These are phyloP conservation scores for Proisotoma minuta DNA, from an alignment of 2,888 invertebrate genomes.

Conservation along the genomic window DNA sequence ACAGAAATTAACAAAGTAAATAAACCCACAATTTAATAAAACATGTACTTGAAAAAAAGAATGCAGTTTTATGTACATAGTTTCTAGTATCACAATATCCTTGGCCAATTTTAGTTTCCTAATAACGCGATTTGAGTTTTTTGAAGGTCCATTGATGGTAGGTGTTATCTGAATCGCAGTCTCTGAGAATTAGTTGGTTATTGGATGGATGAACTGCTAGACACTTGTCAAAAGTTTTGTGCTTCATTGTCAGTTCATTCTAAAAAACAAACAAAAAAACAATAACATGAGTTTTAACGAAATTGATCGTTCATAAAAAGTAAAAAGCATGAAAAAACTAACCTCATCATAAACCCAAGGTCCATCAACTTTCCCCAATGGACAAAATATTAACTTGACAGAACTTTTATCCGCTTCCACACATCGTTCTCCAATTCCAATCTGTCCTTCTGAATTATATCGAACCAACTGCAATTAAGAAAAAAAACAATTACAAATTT, in stretches of 20 bases:
- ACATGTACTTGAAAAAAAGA: too few relatives aligned
- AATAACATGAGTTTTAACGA: background rate
- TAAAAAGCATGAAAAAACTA: slow-evolving; percentile 15
- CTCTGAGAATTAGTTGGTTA: slow-evolving; percentile 68
- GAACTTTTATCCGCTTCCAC: slow-evolving; percentile 81
- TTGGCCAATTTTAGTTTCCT: slow-evolving; percentile 18
- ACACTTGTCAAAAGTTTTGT: slow-evolving; percentile 73
- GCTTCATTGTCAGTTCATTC: slow-evolving; percentile 65
- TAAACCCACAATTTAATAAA: too few relatives aligned
- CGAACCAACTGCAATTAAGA: slow-evolving; percentile 66
- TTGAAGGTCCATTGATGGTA: slow-evolving; percentile 85
- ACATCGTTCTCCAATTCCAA: slow-evolving; percentile 93
- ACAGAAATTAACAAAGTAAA: too few relatives aligned
- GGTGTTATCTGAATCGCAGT: slow-evolving; percentile 78
- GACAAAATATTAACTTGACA: slow-evolving; percentile 83
- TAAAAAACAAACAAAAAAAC: slow-evolving; percentile 45
- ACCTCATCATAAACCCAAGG: slow-evolving; percentile 87
- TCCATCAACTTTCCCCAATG: slow-evolving; percentile 86
- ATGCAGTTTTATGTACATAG: background rate
- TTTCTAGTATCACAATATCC: background rate
- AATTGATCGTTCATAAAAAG: background rate
- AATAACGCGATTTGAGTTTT: slow-evolving; percentile 61
- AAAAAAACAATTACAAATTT: slow-evolving; percentile 25
- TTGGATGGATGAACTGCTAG: slow-evolving; percentile 78
- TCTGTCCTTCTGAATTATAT: slow-evolving; percentile 86